A percentile compares a stretch with the other conserved stretches of the same genome.
These are phyloP conservation scores for Aythya baeri DNA, from an alignment of 2,113 vertebrate genomes.

Conservation along the genomic window DNA sequence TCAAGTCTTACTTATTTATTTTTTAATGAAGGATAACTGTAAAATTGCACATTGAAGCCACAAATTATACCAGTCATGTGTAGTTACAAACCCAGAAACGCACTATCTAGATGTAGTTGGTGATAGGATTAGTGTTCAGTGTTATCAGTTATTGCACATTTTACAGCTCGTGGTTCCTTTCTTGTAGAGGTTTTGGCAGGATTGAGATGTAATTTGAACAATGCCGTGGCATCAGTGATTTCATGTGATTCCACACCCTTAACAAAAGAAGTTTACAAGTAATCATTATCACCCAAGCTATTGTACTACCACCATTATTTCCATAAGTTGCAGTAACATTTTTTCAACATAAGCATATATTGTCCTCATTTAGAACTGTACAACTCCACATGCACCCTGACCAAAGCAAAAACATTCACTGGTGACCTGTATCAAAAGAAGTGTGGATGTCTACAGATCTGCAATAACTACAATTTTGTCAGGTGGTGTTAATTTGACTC, in stretches of 20 bases:
- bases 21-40: background rate
- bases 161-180: background rate
- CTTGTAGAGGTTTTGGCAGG: background rate
- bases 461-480: background rate
- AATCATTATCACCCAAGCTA: background rate
- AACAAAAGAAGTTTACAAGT: background rate
- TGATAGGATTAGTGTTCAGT: background rate
- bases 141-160: background rate
- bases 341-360: background rate
- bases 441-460: background rate
- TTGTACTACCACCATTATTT: background rate
- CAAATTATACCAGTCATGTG: background rate
- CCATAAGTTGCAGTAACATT: fast-evolving
- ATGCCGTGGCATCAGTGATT: background rate
- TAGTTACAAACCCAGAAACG: background rate
- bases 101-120: background rate
- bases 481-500: background rate
- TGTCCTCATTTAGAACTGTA: background rate
- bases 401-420: background rate
- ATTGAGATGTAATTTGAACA: background rate
- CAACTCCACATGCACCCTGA: background rate
- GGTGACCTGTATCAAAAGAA: background rate
- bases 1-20: background rate
- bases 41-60: background rate
- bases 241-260: background rate